Evolutionary conservation across 2,797 vertebrate genomes (phyloP), one percentile per base, ranked within the genome.

Genomic region (Typhlichthys subterraneus): DNA sequence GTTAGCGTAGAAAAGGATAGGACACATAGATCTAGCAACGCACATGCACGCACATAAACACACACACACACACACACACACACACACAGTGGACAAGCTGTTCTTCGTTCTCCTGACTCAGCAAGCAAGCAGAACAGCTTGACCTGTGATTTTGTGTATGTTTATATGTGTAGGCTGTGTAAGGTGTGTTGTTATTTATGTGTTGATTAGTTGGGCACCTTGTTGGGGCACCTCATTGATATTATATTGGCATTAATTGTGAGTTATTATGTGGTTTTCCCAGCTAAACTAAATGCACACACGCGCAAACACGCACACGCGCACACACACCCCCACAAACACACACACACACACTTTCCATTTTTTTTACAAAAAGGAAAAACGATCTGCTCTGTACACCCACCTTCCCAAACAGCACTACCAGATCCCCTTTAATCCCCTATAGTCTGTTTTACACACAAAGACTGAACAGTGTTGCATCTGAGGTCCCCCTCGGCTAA

Each of bases 11-110:
- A 46, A 47, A 45, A 78, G 75, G 67, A 77, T 70, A 83, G 83
- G 63, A 87, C 80, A 57, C 65, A 19, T 73, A 75, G 75, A 78
- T 81, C 80, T 80, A 52, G 46, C 48, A 50, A 46, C 65, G 66
- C 46, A 66, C 59, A 61, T 61, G 57, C 67, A 79, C 53, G 38
- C 29, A 54, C 12, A 1, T 29, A 55, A 29, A 33, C 53, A 14
- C 53, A 42, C 31, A 12, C n/a, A 45, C 13, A 7, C 55, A 42
- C 31, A 12, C 31, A 57, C 13, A 7, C 55, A 19, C 15, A 45
- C 12, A 57, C 54, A 12, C 68, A 74, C 59, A 55, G 19, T 69
- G 88, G 65, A 86, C 86, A 89, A 63, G 71, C 76, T 87, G 86
- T 88, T 81, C 83, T 75, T 55, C 5, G 1, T 77, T 65, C 55